phyloP scores from a whole-genome alignment of 2,113 vertebrate genomes.

The Burhinus bistriatus region DNA sequence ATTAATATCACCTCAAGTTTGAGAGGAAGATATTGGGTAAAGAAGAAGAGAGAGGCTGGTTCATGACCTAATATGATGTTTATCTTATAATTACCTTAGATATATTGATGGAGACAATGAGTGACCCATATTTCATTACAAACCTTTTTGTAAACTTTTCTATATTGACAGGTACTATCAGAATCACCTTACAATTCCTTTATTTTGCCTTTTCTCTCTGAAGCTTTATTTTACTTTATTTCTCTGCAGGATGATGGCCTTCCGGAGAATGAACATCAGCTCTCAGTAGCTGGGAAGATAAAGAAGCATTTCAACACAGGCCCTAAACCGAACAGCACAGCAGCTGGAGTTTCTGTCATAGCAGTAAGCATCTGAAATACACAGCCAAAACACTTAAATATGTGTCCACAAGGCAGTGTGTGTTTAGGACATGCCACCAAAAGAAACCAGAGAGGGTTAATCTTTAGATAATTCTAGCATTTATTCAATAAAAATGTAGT shows the following conservation, averaged over 20 bases:
- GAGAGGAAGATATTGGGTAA: neutral
- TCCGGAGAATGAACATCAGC: conserved; percentile 88
- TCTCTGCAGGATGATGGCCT: conserved; percentile 85
- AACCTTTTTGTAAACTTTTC: neutral
- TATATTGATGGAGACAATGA: neutral
- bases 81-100: neutral
- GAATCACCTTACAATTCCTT: neutral
- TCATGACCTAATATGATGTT: neutral
- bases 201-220: neutral
- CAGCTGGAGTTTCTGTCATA: conserved; percentile 95
- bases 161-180: neutral
- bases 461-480: neutral
- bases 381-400: conserved; percentile 44
- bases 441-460: conserved; percentile 33
- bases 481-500: neutral
- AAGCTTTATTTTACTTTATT: neutral
- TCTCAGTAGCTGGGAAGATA: conserved; percentile 94
- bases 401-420: neutral
- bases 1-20: neutral
- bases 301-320: conserved; percentile 96
- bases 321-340: conserved; percentile 85
- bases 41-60: neutral
- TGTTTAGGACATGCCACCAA: neutral
- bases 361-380: conserved; percentile 88
- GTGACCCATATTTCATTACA: neutral